These are phyloP conservation scores for Trogon melanurus DNA, from an alignment of 2,113 vertebrate species.

Conservation along the genomic window DNA sequence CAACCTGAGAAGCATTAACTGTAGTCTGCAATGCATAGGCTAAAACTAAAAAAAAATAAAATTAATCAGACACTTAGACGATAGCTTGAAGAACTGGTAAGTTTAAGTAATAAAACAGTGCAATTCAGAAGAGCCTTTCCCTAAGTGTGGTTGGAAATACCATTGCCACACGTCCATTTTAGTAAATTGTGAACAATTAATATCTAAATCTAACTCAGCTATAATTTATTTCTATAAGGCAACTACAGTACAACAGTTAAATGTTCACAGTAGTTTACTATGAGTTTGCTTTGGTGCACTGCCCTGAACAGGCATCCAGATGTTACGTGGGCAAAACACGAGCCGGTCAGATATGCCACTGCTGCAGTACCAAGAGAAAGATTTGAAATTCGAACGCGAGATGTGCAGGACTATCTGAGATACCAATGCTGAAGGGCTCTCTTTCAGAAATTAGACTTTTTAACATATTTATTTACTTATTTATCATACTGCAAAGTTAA, in stretches of 20 bases:
- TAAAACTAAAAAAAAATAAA: constrained; percentile 59
- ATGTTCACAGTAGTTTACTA: constrained; percentile 60
- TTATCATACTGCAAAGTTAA: constrained; percentile 39
- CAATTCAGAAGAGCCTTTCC: constrained; percentile 69
- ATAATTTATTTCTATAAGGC: constrained; percentile 36
- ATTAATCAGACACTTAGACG: constrained; percentile 50
- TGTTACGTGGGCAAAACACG: neutral
- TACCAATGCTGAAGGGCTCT: constrained; percentile 66
- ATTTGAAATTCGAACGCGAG: constrained; percentile 4
- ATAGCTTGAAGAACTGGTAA: constrained; percentile 24
- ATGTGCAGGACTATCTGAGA: constrained; percentile 64
- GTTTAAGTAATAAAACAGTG: constrained; percentile 63
- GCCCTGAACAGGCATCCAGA: neutral
- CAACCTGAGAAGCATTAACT: constrained; percentile 22
- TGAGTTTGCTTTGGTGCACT: constrained; percentile 53
- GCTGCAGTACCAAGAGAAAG: constrained; percentile 19
- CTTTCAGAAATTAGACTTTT: constrained; percentile 72
- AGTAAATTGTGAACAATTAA: constrained; percentile 29
- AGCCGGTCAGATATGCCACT: neutral
- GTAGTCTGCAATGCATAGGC: constrained; percentile 1
- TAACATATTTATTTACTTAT: neutral
- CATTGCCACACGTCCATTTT: constrained; percentile 32
- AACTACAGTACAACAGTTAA: constrained; percentile 58
- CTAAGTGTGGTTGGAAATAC: constrained; percentile 45
- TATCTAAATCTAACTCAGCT: constrained; percentile 37